These are phyloP conservation scores for Sinosuthora webbiana DNA, from an alignment of 2,113 vertebrate species.

Conservation along the genomic window DNA sequence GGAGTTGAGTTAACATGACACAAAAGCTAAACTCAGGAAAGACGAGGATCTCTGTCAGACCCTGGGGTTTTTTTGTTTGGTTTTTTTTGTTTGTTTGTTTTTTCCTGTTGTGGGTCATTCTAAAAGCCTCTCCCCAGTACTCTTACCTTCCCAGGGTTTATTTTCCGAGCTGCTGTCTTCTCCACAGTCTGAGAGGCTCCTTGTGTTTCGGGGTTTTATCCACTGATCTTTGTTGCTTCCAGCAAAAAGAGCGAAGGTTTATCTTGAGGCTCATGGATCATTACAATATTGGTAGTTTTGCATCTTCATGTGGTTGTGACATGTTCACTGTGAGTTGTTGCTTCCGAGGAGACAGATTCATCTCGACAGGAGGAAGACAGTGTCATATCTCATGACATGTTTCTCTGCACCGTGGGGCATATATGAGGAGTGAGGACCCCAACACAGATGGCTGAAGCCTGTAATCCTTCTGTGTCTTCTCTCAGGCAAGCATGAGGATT, in stretches of 20 bases:
- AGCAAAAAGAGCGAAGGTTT: neutral
- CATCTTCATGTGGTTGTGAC: neutral
- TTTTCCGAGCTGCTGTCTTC: neutral
- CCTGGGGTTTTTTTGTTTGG: neutral
- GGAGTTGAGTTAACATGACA: constrained; percentile 31
- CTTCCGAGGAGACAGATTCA: neutral
- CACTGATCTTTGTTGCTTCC: neutral
- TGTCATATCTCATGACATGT: neutral
- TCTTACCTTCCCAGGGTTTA: neutral
- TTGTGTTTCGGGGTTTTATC: neutral
- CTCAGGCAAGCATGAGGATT: neutral
- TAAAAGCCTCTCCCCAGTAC: neutral
- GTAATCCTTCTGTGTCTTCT: neutral
- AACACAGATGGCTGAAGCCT: neutral
- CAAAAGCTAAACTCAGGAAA: neutral
- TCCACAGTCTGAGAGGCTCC: neutral
- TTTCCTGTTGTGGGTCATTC: neutral
- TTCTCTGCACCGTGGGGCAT: neutral
- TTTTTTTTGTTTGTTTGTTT: neutral
- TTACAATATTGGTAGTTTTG: neutral
- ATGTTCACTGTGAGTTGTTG: neutral
- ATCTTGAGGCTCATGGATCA: neutral
- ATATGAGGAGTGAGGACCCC: neutral
- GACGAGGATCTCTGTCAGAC: constrained; percentile 23
- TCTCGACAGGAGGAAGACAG: neutral